Conservation (phyloP, 1,140 invertebrate genomes). For the Anastrepha obliqua region DNA sequence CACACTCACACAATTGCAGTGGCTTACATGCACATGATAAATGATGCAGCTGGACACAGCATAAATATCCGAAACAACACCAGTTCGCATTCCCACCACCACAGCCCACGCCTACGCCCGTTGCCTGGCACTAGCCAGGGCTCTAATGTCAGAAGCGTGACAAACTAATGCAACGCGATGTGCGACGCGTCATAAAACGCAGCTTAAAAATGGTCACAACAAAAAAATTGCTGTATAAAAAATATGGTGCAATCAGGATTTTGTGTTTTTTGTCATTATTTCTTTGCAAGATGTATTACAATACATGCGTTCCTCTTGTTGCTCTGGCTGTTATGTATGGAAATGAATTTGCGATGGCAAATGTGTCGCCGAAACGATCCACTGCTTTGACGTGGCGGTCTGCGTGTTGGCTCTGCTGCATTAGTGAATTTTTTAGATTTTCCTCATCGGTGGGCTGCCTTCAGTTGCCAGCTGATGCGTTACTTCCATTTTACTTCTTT, state of each 20-base stretch:
- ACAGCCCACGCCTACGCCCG: not conserved
- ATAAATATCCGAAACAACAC: not conserved
- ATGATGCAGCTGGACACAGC: slow-evolving; percentile 7
- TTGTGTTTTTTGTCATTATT: not conserved
- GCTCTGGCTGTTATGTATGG: not conserved
- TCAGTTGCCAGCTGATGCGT: not conserved
- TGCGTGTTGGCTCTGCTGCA: not conserved
- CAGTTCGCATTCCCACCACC: not conserved
- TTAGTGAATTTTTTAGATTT: not conserved
- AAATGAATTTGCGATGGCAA: not conserved
- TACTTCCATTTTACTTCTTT: not conserved
- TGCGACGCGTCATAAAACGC: not conserved
- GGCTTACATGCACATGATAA: not conserved
- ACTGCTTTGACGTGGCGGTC: not conserved
- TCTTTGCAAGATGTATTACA: not conserved
- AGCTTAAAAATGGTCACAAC: not conserved
- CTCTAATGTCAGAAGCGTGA: slow-evolving; percentile 4
- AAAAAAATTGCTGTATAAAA: not conserved
- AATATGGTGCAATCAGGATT: not conserved
- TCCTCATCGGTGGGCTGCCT: not conserved
- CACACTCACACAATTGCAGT: not conserved
- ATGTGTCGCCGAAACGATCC: not conserved
- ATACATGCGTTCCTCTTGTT: not conserved
- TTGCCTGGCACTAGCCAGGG: not conserved
- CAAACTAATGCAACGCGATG: not conserved